Conservation (phyloP, 2,113 vertebrate genomes). For the Alethe diademata region DNA sequence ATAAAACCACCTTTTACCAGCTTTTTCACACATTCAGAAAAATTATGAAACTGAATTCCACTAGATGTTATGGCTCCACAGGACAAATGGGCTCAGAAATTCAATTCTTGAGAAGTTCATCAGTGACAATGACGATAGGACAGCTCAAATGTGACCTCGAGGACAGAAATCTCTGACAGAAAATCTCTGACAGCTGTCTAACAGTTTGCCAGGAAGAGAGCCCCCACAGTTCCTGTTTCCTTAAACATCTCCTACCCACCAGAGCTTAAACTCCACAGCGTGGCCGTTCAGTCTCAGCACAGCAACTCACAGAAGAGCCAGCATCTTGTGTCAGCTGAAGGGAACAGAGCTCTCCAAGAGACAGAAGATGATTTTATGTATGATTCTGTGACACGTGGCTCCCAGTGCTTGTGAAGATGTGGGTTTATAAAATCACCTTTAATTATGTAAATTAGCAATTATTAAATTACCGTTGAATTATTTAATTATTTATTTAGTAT, state of each 20-base stretch:
- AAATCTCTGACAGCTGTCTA: not conserved
- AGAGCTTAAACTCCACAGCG: not conserved
- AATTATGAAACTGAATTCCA: not conserved
- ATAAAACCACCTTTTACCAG: not conserved
- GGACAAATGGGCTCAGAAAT: not conserved
- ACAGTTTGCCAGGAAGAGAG: not conserved
- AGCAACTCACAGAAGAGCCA: not conserved
- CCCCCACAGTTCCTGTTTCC: not conserved
- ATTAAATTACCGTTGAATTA: not conserved
- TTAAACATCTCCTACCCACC: not conserved
- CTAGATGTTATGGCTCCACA: not conserved
- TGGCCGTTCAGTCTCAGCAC: not conserved
- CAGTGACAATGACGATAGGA: fast-evolving
- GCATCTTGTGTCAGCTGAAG: not conserved
- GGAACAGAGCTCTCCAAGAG: not conserved
- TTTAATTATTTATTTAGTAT: not conserved
- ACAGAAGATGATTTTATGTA: fast-evolving
- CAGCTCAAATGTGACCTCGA: not conserved
- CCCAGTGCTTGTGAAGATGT: not conserved
- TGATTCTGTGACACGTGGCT: not conserved
- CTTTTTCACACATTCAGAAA: not conserved
- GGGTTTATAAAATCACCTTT: not conserved
- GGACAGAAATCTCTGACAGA: not conserved
- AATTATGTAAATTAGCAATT: not conserved
- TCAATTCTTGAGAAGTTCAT: not conserved